Base-by-base conservation (phyloP, 2,113 vertebrate genomes). In the Sapayoa aenigma region DNA sequence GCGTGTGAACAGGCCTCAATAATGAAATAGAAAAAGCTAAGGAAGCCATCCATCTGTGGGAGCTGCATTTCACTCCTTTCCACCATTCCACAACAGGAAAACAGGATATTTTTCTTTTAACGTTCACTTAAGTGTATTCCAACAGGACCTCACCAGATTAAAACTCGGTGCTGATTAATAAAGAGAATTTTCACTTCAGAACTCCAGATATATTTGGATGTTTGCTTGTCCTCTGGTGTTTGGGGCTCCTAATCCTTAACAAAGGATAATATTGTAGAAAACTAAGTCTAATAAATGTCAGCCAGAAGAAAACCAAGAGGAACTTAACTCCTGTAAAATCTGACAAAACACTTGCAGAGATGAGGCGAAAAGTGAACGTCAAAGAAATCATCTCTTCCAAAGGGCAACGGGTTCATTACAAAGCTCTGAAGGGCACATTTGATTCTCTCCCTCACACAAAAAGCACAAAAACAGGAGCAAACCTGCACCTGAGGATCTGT, bases 401-500 rank as follows among this genome's bases (percentile, higher is more conserved):
- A 79, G 25, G 69, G 16, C n/a, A 82, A 6, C 0, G 25, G 33
- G 59, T 5, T 66, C 50, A 42, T 21, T 23, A 23, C 2, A 33
- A 5, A 1, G 14, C 41, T 58, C 84, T 30, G 41, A 67, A 53
- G 74, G 15, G 35, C 49, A 62, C 15, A 28, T 6, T 18, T 30
- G 20, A 25, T 8, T 62, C 27, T 19, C 28, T 46, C 33, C 27
- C 8, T 28, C 17, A 3, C 30, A 6, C 9, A 1, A 28, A 42
- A 82, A 59, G 33, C 10, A 37, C 24, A 41, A 85, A 87, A 53
- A 3, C 31, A 49, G 7, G 9, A 12, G 42, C 71, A 24, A 98
- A 98, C 97, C 97, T 97, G 97, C 63, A 72, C 95, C 95, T 81
- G 97, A 46, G 17, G 88, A 60, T 66, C 94, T 91, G 35, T 83